A percentile compares a stretch with the other conserved stretches of the same genome.
Conservation (phyloP, 2,113 vertebrate species). For the Ctenomys sociabilis region DNA sequence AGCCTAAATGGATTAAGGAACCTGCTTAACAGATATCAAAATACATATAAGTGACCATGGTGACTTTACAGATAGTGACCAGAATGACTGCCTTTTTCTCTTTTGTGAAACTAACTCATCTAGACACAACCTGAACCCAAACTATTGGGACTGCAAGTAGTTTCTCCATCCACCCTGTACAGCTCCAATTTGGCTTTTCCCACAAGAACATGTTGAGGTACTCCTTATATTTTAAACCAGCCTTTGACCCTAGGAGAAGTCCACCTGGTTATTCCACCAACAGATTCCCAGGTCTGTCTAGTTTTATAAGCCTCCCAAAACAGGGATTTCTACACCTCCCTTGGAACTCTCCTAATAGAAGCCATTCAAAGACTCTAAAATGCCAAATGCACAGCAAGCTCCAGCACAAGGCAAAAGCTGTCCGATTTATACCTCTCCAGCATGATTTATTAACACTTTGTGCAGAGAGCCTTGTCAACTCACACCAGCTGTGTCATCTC, state of each 20-base stretch:
- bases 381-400: slow-evolving; percentile 47
- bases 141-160: background rate
- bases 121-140: background rate
- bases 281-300: background rate
- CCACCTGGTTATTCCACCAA: slow-evolving; percentile 8
- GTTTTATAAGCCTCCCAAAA: slow-evolving; percentile 50
- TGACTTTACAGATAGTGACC: background rate
- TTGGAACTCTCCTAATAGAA: slow-evolving; percentile 65
- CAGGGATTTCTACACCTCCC: slow-evolving; percentile 45
- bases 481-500: slow-evolving; percentile 65
- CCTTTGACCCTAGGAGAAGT: slow-evolving; percentile 18
- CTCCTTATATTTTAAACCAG: slow-evolving; percentile 52
- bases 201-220: background rate
- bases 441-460: slow-evolving; percentile 69
- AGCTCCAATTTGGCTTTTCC: slow-evolving; percentile 26
- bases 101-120: slow-evolving; percentile 19
- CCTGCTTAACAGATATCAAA: background rate
- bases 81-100: background rate
- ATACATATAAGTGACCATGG: background rate
- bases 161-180: background rate
- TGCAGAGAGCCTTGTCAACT: slow-evolving; percentile 60
- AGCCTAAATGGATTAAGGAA: background rate
- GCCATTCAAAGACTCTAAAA: slow-evolving; percentile 67
- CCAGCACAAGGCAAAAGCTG: slow-evolving; percentile 23
- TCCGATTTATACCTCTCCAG: slow-evolving; percentile 35